Evolutionary conservation across 2,888 invertebrate genomes (phyloP).

Genomic region (Aelia acuminata): DNA sequence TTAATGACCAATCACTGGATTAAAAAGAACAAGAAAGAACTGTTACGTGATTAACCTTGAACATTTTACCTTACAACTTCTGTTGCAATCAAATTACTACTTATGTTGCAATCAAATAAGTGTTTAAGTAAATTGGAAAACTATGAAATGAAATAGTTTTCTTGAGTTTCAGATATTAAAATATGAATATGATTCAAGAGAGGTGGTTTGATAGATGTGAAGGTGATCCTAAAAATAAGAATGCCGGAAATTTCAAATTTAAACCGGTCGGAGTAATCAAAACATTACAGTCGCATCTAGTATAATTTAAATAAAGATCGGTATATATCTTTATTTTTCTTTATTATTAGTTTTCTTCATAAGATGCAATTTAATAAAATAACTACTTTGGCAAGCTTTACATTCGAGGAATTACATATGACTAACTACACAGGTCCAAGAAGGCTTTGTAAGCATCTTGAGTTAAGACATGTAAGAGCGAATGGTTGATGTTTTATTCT

Average conservation of each 20-base stretch:
- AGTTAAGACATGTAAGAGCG: not conserved
- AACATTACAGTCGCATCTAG: not conserved
- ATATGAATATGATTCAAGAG: not conserved
- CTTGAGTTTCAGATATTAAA: no score
- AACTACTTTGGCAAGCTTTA: not conserved
- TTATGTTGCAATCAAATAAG: not conserved
- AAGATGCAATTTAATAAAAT: not conserved
- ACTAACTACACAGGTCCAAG: not conserved
- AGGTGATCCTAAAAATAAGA: not conserved
- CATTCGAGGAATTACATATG: not conserved
- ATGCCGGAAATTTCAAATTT: not conserved
- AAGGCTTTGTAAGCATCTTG: not conserved
- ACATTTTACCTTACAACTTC: not conserved
- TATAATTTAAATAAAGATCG: not conserved
- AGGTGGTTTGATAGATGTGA: not conserved
- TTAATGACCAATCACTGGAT: not conserved
- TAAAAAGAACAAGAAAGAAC: not conserved
- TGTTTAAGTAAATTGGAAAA: not conserved
- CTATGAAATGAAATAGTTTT: not conserved
- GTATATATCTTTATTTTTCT: not conserved
- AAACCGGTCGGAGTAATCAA: not conserved
- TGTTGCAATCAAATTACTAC: not conserved
- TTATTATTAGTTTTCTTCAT: not conserved
- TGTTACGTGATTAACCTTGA: conserved; percentile 30
- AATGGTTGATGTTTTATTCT: no score